Evolutionary conservation across 2,888 invertebrate genomes (phyloP).

Genomic region (Hyalella azteca): DNA sequence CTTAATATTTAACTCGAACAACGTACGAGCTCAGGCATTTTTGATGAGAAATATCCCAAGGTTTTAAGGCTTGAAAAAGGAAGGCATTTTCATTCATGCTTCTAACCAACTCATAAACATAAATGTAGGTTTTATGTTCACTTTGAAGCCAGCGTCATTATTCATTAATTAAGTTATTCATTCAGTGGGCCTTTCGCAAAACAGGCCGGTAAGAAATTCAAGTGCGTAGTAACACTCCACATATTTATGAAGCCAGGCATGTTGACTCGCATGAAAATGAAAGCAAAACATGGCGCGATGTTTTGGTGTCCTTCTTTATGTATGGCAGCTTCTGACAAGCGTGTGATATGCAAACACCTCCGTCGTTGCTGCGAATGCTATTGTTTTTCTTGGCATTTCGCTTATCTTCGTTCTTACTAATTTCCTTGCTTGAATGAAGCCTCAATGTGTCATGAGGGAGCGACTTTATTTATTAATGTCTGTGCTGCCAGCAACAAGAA

Average conservation of each 20-base stretch:
- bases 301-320: background rate
- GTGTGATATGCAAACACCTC: background rate
- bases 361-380: no score
- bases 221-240: no score
- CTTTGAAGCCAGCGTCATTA: background rate
- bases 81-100: background rate
- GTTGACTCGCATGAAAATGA: background rate
- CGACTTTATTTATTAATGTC: no score
- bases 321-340: background rate
- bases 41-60: background rate
- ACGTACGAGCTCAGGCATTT: background rate
- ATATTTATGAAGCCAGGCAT: background rate
- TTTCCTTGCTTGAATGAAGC: no score
- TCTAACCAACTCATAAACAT: background rate
- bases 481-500: no score
- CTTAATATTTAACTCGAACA: constrained; percentile 14
- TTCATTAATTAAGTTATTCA: background rate
- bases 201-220: background rate
- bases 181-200: background rate
- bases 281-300: background rate
- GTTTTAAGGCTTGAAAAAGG: background rate
- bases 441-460: no score
- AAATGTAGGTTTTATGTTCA: background rate
- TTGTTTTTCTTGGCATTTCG: no score
- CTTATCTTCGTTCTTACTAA: no score